A percentile compares a stretch with the other conserved stretches of the same genome.
Evolutionary conservation across 2,888 invertebrate genomes (phyloP).

Genomic region (Clanis bilineata): DNA sequence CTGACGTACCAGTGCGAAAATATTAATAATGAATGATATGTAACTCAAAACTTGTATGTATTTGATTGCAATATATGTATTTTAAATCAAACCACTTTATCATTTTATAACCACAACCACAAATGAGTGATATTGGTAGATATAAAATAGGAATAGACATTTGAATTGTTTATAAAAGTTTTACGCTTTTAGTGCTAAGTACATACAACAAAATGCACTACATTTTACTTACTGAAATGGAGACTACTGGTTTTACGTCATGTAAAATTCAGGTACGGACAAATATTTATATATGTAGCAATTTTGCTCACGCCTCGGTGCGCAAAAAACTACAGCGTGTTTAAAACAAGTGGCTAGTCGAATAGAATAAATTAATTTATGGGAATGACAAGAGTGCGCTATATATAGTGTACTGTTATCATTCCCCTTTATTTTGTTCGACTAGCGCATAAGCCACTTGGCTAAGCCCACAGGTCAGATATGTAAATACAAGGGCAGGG

Average conservation of each 20-base stretch:
- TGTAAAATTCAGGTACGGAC: conserved; percentile 68
- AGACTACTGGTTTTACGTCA: conserved; percentile 58
- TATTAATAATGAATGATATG: not conserved
- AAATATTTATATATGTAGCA: not conserved
- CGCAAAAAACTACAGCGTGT: not conserved
- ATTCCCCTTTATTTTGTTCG: too few species aligned
- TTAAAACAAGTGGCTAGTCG: too few species aligned
- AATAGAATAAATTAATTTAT: too few species aligned
- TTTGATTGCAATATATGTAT: not conserved
- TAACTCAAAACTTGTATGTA: not conserved
- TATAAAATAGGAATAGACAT: not conserved
- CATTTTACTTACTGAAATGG: conserved; percentile 62
- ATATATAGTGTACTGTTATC: too few species aligned
- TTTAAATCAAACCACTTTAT: conserved; percentile 22
- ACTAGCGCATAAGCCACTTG: too few species aligned
- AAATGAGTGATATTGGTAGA: not conserved
- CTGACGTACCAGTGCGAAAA: too few species aligned
- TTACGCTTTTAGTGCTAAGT: not conserved
- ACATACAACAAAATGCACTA: conserved; percentile 55
- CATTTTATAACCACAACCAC: conserved; percentile 34
- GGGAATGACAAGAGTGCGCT: too few species aligned
- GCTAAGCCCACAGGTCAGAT: too few species aligned
- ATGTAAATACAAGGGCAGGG: too few species aligned
- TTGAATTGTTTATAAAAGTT: not conserved
- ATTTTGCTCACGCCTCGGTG: too few species aligned